phyloP scores from a whole-genome alignment of 1,140 invertebrate species.

The Drosophila mojavensis region DNA sequence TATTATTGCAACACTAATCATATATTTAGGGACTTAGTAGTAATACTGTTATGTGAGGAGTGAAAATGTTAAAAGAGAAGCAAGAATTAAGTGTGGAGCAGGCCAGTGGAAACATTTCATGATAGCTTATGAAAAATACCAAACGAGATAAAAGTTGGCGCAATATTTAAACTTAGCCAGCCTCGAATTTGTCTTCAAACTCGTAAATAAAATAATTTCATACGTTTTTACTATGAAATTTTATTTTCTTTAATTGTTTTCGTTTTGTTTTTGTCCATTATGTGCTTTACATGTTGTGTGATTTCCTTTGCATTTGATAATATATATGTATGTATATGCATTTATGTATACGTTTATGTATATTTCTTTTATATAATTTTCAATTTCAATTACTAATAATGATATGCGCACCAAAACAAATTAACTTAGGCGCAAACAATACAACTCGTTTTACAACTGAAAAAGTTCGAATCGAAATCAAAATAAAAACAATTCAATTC shows the following conservation, averaged over 20 bases:
- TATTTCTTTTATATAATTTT: constrained; percentile 36
- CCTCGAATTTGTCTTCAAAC: neutral
- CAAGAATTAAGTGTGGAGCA: neutral
- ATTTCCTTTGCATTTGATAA: constrained; percentile 53
- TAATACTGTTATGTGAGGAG: neutral
- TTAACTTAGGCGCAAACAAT: constrained; percentile 60
- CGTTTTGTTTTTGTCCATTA: constrained; percentile 62
- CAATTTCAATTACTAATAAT: constrained; percentile 68
- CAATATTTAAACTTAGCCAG: neutral
- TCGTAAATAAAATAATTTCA: neutral
- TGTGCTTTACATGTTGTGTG: constrained; percentile 77
- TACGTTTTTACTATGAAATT: constrained; percentile 67
- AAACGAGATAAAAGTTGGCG: neutral
- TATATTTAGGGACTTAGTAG: no score
- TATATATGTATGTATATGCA: constrained; percentile 54
- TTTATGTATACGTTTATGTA: constrained; percentile 53
- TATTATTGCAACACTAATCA: no score
- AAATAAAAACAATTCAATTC: constrained; percentile 38
- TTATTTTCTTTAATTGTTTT: constrained; percentile 66
- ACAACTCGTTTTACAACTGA: constrained; percentile 28
- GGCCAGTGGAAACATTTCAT: neutral
- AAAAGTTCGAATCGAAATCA: constrained; percentile 13
- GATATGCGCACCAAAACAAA: constrained; percentile 72
- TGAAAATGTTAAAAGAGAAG: constrained; percentile 1
- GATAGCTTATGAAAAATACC: neutral